Percentiles rank a stretch among this genome's conserved stretches.
phyloP scores from a whole-genome alignment of 2,797 vertebrate genomes.

The Menidia menidia region DNA sequence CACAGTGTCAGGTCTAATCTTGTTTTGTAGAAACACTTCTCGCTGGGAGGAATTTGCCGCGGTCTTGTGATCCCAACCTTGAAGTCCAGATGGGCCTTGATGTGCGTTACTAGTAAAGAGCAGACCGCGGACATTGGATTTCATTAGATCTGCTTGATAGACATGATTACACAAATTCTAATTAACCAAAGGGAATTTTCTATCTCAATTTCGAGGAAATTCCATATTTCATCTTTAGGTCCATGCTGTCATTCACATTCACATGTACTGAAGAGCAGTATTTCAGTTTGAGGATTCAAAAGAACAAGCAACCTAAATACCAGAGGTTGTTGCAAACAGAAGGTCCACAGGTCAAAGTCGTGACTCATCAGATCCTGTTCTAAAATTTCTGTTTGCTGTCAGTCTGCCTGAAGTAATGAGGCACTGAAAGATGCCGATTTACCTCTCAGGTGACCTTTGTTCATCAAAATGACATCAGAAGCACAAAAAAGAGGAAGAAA shows the following conservation, averaged over 20 bases:
- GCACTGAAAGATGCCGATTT: constrained; percentile 16
- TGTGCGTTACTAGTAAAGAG: constrained; percentile 11
- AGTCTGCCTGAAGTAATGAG: constrained; percentile 19
- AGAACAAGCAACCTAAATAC: constrained; percentile 14
- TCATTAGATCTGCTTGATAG: constrained; percentile 34
- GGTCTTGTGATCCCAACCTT: constrained; percentile 48
- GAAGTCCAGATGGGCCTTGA: constrained; percentile 25
- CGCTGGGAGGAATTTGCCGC: constrained; percentile 35
- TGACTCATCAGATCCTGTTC: constrained; percentile 47
- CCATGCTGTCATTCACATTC: constrained; percentile 11
- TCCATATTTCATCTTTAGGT: background rate
- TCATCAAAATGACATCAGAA: constrained; percentile 9
- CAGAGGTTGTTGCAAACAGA: constrained; percentile 18
- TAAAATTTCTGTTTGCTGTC: constrained; percentile 22
- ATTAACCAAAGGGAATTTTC: constrained; percentile 27
- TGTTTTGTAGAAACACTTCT: constrained; percentile 40
- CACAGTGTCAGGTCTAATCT: constrained; percentile 25
- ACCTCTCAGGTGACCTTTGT: constrained; percentile 36
- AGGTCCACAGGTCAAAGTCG: background rate
- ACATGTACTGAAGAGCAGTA: background rate
- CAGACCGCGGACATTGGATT: constrained; percentile 23
- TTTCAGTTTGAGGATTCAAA: background rate
- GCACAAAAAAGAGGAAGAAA: background rate
- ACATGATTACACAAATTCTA: constrained; percentile 18
- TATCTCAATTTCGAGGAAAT: constrained; percentile 27